Base-by-base conservation (phyloP, 2,888 invertebrate genomes). In the Cryptophagus acutangulus region DNA sequence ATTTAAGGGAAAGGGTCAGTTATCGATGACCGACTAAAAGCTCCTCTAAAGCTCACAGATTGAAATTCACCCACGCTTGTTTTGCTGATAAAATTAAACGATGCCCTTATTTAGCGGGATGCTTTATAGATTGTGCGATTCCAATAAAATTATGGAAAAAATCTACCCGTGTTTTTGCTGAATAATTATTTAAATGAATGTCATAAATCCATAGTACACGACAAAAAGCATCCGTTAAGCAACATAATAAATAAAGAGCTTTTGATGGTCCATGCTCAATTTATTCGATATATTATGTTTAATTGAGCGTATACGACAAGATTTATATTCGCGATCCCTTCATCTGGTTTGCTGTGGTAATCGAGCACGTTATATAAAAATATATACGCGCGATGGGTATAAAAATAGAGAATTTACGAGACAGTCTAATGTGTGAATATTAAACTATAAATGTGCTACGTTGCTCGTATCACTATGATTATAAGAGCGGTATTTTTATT, bases 231-330 rank as follows among this genome's bases (percentile, higher is more conserved):
- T 55, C 54, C 53, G 52, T 51, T 46, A 46, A 51, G 48, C 54
- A 49, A 47, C 45, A 52, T 52, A 55, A 57, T 57, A 58, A 59
- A 58, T 58, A 58, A 58, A 58, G 57, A 57, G 45, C 48, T 58
- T 58, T 59, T 59, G 60, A 63, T 62, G 58, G 60, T 49, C 55
- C 55, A 63, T 59, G 65, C 65, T 63, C 66, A 65, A 63, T 66
- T 66, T 65, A 64, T 62, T 51, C 65, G 60, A 64, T 65, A 62
- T 63, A 64, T 65, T 63, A 63, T 54, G 64, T 63, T 65, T 66
- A 67, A 66, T 67, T 67, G 66, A 65, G 63, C 66, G 62, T 65
- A 58, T 20, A n/a, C 57, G 63, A 61, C 61, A 62, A 66, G 66
- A 66, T 66, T 66, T 65, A 66, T 66, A 54, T 44, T 43, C 50